A percentile compares a stretch with the other conserved stretches of the same genome.
phyloP scores from a whole-genome alignment of 2,797 vertebrate species.

The Staurois parvus region DNA sequence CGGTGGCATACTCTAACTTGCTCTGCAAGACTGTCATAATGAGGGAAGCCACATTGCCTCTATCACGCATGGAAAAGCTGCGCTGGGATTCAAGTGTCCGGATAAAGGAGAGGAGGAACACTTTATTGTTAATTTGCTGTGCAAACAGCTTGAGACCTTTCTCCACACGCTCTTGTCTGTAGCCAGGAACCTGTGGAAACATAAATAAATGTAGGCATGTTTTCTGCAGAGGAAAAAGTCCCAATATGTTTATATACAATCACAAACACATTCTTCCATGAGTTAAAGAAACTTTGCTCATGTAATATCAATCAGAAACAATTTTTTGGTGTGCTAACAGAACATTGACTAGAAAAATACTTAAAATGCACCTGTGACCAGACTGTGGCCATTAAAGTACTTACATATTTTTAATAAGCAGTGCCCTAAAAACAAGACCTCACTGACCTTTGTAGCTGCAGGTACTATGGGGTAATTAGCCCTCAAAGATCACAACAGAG shows the following conservation, averaged over 20 bases:
- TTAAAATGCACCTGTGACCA: too few species aligned
- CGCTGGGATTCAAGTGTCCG: constrained; percentile 95
- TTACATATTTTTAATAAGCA: too few species aligned
- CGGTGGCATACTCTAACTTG: constrained; percentile 96
- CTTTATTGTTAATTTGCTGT: constrained; percentile 98
- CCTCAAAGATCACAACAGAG: too few species aligned
- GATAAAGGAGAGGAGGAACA: constrained; percentile 95
- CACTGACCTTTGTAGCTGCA: too few species aligned
- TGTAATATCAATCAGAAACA: too few species aligned
- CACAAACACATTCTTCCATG: background rate
- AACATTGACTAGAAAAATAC: too few species aligned
- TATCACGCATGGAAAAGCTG: constrained; percentile 97
- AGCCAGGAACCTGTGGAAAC: constrained; percentile 88
- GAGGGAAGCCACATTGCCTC: constrained; percentile 94
- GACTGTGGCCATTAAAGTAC: too few species aligned
- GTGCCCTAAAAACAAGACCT: too few species aligned
- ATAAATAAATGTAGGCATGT: background rate
- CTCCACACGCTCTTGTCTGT: constrained; percentile 94
- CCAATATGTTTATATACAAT: background rate
- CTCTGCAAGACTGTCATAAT: constrained; percentile 97
- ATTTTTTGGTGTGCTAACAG: too few species aligned
- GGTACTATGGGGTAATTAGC: too few species aligned
- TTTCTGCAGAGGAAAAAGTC: background rate
- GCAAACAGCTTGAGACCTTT: constrained; percentile 95
- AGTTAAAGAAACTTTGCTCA: background rate